phyloP scores from a whole-genome alignment of 2,113 vertebrate genomes.

The Prinia subflava region DNA sequence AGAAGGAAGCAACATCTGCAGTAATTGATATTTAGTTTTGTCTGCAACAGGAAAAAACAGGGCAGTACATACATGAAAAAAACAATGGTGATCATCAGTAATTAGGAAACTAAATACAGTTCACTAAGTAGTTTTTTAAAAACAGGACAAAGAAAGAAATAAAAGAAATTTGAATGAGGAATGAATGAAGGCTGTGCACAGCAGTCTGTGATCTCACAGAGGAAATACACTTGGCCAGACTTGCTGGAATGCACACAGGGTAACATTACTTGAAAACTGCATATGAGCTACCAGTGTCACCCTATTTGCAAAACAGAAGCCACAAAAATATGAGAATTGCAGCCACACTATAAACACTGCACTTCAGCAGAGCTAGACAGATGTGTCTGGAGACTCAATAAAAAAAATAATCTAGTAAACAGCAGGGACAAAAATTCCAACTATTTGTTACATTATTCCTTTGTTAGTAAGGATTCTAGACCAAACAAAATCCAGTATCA shows the following conservation, averaged over 20 bases:
- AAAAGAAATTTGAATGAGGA: neutral
- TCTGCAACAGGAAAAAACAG: neutral
- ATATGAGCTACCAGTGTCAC: neutral
- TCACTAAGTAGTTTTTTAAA: neutral
- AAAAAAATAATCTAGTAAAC: neutral
- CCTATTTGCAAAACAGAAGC: slow-evolving; percentile 16
- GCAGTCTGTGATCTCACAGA: neutral
- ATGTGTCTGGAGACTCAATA: neutral
- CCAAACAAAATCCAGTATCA: neutral
- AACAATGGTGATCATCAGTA: neutral
- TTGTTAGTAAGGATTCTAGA: neutral
- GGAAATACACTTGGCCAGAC: slow-evolving; percentile 34
- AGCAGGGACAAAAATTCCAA: neutral
- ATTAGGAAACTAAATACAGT: neutral
- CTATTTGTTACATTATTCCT: neutral
- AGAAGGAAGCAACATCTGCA: neutral
- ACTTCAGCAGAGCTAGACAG: neutral
- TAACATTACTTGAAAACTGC: neutral
- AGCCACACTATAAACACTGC: neutral
- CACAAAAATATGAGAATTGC: neutral
- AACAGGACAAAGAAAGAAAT: neutral
- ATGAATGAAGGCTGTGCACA: neutral
- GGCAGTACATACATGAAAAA: neutral
- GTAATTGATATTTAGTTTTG: neutral
- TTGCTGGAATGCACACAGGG: neutral